These are phyloP conservation scores for Myrmecophaga tridactyla DNA, from an alignment of 2,113 vertebrate species.

Conservation along the genomic window DNA sequence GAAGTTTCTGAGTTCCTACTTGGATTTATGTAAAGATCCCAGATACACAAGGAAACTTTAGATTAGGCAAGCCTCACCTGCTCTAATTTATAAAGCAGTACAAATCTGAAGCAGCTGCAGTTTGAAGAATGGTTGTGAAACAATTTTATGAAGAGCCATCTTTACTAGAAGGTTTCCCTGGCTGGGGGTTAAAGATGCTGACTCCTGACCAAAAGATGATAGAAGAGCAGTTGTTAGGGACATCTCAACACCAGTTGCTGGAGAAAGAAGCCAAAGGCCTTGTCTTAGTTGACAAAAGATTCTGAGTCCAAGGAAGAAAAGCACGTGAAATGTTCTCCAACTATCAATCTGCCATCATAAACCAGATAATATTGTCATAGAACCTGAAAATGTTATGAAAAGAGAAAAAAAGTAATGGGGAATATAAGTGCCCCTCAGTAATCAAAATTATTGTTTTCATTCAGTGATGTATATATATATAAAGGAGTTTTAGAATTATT, in stretches of 20 bases:
- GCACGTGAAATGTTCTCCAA: neutral
- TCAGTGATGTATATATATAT: neutral
- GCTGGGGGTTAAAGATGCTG: neutral
- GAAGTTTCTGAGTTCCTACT: neutral
- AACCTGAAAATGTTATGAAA: constrained; percentile 22
- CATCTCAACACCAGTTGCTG: neutral
- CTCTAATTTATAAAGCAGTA: neutral
- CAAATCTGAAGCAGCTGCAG: neutral
- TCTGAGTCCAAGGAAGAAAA: neutral
- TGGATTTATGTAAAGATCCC: neutral
- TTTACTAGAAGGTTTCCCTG: neutral
- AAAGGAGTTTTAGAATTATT: neutral
- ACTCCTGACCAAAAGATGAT: neutral
- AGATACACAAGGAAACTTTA: neutral
- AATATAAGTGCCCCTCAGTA: neutral
- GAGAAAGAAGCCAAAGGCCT: neutral
- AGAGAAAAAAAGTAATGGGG: neutral
- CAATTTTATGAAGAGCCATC: neutral
- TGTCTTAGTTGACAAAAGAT: neutral
- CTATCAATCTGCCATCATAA: neutral
- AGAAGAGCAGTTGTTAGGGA: neutral
- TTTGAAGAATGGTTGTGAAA: neutral
- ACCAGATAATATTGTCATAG: constrained; percentile 11
- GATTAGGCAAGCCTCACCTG: constrained; percentile 27
- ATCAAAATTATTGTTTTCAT: constrained; percentile 9